phyloP scores from a whole-genome alignment of 2,888 invertebrate genomes.

The Axea sp. region DNA sequence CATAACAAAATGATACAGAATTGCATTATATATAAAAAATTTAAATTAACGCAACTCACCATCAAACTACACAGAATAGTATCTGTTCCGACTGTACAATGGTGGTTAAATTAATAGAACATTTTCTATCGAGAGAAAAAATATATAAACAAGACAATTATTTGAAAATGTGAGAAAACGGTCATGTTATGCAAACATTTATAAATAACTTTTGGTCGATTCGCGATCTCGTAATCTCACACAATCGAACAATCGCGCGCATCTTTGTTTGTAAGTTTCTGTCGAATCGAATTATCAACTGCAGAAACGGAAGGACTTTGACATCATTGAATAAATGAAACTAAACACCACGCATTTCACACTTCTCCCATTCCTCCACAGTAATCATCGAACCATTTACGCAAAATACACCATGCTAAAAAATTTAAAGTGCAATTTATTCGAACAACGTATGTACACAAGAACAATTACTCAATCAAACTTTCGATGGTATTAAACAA shows the following conservation, averaged over 20 bases:
- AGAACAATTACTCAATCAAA: constrained; percentile 10
- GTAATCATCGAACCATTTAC: constrained; percentile 14
- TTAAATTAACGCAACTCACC: constrained; percentile 37
- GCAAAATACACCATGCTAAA: constrained; percentile 17
- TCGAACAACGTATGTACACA: constrained; percentile 28
- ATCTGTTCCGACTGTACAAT: constrained; percentile 27
- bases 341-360: constrained; percentile 5
- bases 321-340: constrained; percentile 16
- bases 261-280: constrained; percentile 29
- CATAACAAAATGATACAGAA: constrained; percentile 42
- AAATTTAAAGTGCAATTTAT: constrained; percentile 34
- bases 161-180: constrained; percentile 7
- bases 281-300: constrained; percentile 56
- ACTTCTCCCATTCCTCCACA: background rate
- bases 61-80: constrained; percentile 37
- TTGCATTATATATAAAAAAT: constrained; percentile 16
- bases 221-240: constrained; percentile 29
- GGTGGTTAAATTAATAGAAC: constrained; percentile 17
- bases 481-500: background rate
- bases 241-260: constrained; percentile 58
- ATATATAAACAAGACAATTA: constrained; percentile 5
- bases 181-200: constrained; percentile 24
- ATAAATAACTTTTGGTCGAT: constrained; percentile 44
- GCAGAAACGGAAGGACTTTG: constrained; percentile 29
- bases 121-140: background rate